Base-by-base conservation (phyloP, 2,888 invertebrate species). In the Polyommatus iphigenia region DNA sequence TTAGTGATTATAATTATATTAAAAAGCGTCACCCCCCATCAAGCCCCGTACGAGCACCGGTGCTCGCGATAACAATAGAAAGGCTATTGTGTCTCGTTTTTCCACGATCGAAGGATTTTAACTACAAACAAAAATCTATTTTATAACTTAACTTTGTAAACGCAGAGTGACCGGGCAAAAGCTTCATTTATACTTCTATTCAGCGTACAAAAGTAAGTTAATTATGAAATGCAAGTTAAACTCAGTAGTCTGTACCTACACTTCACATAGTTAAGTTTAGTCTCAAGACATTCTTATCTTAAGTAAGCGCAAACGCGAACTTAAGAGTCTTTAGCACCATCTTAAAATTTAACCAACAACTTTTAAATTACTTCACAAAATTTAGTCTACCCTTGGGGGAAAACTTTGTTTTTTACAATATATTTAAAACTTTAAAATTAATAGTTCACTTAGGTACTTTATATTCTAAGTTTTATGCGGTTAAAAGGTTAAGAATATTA, bases 231-330 rank as follows among this genome's bases (percentile, higher is more conserved):
- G 5, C 29, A 67, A 67, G 5, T 29, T 29, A 29, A 67, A 67
- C 67, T 67, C 67, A 67, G 62, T 67, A 67, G 18, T 32, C 1
- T 15, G 13, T 62, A 62, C 10, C 20, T 62, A 13, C 24, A 18
- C 73, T 54, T 29, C 46, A 24, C 3, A 18, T 54, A 54, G 18
- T 54, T 73, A 75, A 46, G 13, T 24, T 54, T 50, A 78, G 75
- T 71, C 71, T 78, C 71, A 76, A 78, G 57, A 50, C 77, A 76
- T 67, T 67, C 50, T 76, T 46, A 32, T 67, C 50, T 29, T 72
- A 78, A 78, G 67, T 75, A 78, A 78, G 76, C 57, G 76, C 67
- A 54, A 78, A 71, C 46, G n/a, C 46, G 76, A 71, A 67, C 67
- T 67, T 67, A 67, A 29, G 29, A 67, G 67, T 67, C 67, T 32